These are phyloP conservation scores for Stichopus chloronotus DNA, from an alignment of 35 echinoderm and acorn worm genomes.

Conservation along the genomic window DNA sequence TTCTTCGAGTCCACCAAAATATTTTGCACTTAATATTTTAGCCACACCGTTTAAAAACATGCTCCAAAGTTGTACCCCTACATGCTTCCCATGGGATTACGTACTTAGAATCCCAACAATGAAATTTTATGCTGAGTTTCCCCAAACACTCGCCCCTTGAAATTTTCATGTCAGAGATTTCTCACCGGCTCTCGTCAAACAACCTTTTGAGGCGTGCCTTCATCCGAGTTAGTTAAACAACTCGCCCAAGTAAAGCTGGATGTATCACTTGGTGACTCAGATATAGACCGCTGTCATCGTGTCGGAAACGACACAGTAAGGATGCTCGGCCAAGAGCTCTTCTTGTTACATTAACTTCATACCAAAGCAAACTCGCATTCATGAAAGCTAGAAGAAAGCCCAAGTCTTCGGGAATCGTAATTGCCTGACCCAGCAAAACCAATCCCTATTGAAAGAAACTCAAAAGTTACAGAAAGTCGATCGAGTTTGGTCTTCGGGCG, in stretches of 20 bases:
- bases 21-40: no score
- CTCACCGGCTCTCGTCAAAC: no score
- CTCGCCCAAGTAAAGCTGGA: constrained; percentile 3
- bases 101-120: no score
- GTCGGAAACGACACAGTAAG: background rate
- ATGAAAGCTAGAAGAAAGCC: background rate
- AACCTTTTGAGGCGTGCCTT: no score
- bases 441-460: constrained; percentile 37
- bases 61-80: no score
- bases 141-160: no score
- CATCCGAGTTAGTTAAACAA: background rate
- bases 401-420: background rate
- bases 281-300: background rate
- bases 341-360: constrained; percentile 5
- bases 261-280: background rate
- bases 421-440: constrained; percentile 23
- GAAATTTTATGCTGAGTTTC: no score
- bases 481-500: constrained; percentile 19
- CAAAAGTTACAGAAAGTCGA: constrained; percentile 22
- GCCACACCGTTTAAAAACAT: no score
- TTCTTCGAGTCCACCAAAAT: no score
- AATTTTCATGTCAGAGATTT: no score
- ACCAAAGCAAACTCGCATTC: constrained; percentile 1
- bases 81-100: no score
- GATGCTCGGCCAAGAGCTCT: background rate